Evolutionary conservation across 92 coral and sea anemone species (phyloP), one percentile per base, ranked within the genome.

Genomic region (Phymanthus crucifer): DNA sequence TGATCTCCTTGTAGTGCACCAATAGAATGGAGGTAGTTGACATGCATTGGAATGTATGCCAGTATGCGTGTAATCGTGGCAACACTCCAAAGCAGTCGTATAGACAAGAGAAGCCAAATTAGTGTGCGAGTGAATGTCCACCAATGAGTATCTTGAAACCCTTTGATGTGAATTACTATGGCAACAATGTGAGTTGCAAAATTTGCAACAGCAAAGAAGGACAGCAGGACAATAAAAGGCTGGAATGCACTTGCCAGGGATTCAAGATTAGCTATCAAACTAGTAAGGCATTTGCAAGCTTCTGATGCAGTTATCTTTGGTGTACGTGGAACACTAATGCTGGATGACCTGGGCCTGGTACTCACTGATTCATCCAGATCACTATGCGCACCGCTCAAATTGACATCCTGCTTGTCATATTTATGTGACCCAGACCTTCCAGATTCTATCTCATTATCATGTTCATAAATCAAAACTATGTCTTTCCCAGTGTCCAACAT

Each of bases 91-190:
- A 94, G 81, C 46, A 94, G 88, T 23, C 98, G 95, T 61, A 94
- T 54, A 16, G 98, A 83, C 54, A 94, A 83, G 4, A 94, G 87
- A 66, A 94, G 83, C 98, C 98, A 94, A 11, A 94, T 80, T 34
- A 89, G 83, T 0, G 98, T 94, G 3, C 98, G 92, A 7, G 82
- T 78, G 50, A 94, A 84, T 18, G 98, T 94, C 98, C 98, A 94
- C 98, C 93, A 89, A 71, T 94, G 98, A 0, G 89, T 78, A 0
- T 80, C 69, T 65, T 81, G 75, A 83, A 91, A 91, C 50, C 73
- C 77, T 19, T 71, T 18, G 10, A 89, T 75, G 1, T 84, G 67
- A 26, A 80, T 86, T 9, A 88, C 87, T 66, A 89, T 83, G 73
- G 95, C 96, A 29, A 89, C 98, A 33, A 94, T 89, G 79, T 94